Base-by-base conservation (phyloP, 2,797 vertebrate genomes). In the Rhinophrynus dorsalis region DNA sequence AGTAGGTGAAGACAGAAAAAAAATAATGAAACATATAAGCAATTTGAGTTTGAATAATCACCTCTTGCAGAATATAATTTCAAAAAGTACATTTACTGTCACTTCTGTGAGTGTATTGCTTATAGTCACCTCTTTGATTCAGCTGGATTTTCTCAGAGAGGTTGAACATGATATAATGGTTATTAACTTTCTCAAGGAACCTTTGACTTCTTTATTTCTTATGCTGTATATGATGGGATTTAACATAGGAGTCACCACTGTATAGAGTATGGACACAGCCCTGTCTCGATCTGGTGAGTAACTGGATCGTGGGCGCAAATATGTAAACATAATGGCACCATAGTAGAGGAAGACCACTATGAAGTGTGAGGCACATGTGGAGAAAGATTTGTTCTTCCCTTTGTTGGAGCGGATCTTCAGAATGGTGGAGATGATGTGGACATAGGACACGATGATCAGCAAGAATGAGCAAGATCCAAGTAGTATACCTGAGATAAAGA, bases 201-300 rank as follows among this genome's bases (percentile, higher is more conserved):
- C 30, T 12, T 35, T 45, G 23, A 45, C 20, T 15, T 60, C 58
- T 3, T 60, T 60, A 10, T 60, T 60, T 30, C 58, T 45, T 12
- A 60, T 11, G 23, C 58, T 47, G 27, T n/a, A 63, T n/a, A 63
- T 63, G n/a, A 63, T 24, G 13, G 60, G 60, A 18, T 63, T 63
- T 21, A 63, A 26, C 62, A 65, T 65, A 3, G 62, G 62, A 21
- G 37, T 40, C 24, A 65, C 62, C 2, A 27, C 18, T 4, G 62
- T 65, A 18, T 65, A 65, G n/a, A 65, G n/a, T n/a, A 65, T 40
- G n/a, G 62, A 65, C 2, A 65, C 48, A 0, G 38, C 24, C n/a
- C 24, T 29, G 27, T 65, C 62, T 3, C 4, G 33, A 11, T 54
- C 47, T 65, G 20, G 44, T 1, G 29, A 54, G 37, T 54, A 30